Base-by-base conservation (phyloP, 2,888 invertebrate genomes). In the Petrolisthes cinctipes region DNA sequence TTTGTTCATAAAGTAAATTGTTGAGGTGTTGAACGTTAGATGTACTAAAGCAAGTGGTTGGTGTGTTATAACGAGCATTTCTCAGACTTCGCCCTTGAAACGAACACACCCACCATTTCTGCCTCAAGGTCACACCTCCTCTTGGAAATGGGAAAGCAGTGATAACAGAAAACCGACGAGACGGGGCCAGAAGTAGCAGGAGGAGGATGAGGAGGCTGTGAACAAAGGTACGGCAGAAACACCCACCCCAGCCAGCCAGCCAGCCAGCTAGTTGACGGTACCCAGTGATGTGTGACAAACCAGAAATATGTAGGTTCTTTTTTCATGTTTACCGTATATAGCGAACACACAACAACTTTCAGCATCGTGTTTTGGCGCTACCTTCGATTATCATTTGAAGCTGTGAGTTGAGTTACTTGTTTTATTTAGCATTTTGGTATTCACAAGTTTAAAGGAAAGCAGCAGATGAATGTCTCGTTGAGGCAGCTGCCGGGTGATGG, bases 251-350 rank as follows among this genome's bases (percentile, higher is more conserved):
- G 61, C 61, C 61, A 61, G 61, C 11, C 11, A 61, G 17, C 61
- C 61, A 61, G 61, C 61, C 3, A 61, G 61, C 7, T 6, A 71
- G 71, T 71, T 71, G 71, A 71, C 71, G 71, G 71, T 11, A 11
- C 6, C 71, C 71, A 71, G 71, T 71, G 71, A n/a, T n/a, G 71
- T 71, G 71, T n/a, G 71, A 71, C 71, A 71, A 20, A 20, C 71
- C 20, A n/a, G 71, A 71, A 71, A 71, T 71, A n/a, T 71, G 71
- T 71, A 6, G 9, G 61, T 61, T 37, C 37, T 37, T 37, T 37
- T 37, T 37, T 37, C 37, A 37, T 37, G 37, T 37, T 37, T 37
- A 37, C 37, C 37, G 37, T 37, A 37, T 37, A 37, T 37, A 37
- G 37, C 37, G 37, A 37, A 37, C 37, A 37, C 37, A 37, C 2